Percentiles rank a stretch among this genome's conserved stretches.
phyloP scores from a whole-genome alignment of 2,113 vertebrate genomes.

The Strix uralensis region DNA sequence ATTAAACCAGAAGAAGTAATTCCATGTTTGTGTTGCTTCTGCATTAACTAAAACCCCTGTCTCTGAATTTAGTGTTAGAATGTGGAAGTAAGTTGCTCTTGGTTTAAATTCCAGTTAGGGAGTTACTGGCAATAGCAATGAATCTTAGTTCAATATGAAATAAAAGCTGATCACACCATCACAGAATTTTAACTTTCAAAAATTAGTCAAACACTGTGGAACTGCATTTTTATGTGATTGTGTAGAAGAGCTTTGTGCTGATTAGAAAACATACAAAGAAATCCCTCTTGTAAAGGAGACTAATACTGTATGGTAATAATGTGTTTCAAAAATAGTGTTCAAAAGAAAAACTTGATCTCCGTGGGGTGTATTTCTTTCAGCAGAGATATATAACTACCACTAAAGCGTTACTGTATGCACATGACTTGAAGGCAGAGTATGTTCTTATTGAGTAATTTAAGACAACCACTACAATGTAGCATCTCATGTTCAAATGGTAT shows the following conservation, averaged over 20 bases:
- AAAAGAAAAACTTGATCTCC: not conserved
- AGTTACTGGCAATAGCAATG: not conserved
- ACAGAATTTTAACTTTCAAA: not conserved
- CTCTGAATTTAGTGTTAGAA: not conserved
- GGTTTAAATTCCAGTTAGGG: not conserved
- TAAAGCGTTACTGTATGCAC: not conserved
- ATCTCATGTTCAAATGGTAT: slow-evolving; percentile 1
- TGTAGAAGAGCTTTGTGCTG: not conserved
- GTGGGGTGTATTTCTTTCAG: not conserved
- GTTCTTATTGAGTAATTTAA: slow-evolving; percentile 49
- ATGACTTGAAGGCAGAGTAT: slow-evolving; percentile 12
- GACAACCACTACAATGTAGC: not conserved
- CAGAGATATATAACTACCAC: not conserved
- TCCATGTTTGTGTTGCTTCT: not conserved
- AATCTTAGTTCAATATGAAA: not conserved
- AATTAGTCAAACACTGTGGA: not conserved
- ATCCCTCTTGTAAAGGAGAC: not conserved
- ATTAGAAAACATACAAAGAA: not conserved
- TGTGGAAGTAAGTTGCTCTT: not conserved
- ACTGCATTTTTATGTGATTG: not conserved
- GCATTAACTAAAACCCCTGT: not conserved
- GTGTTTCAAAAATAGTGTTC: not conserved
- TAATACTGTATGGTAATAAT: not conserved
- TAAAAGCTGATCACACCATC: not conserved
- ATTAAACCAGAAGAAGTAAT: not conserved